Evolutionary conservation across 2,797 vertebrate species (phyloP), one percentile per base, ranked within the genome.

Genomic region (Emydoidea blandingii): DNA sequence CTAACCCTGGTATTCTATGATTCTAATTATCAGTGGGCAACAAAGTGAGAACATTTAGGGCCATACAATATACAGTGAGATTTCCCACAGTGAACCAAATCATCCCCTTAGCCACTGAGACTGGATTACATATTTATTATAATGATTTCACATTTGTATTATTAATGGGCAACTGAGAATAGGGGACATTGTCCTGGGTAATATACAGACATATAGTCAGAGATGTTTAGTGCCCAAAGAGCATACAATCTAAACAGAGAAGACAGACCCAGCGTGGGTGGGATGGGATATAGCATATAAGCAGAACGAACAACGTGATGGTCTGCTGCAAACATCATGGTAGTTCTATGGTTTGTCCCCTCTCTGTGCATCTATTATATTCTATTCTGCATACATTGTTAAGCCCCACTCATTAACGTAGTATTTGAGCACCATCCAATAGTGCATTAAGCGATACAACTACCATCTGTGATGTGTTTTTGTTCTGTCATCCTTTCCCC

Each of bases 301-400:
- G 27, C 3, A 56, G 25, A 16, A 41, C 2, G 6, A 74, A 74
- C 23, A 44, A 12, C 6, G 6, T 74, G 37, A 74, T 44, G 10
- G 23, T 41, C 37, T 74, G 23, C 41, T 74, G 72, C 41, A 74
- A 27, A 74, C 6, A 41, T 74, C 41, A 41, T 62, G 29, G 0
- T 0, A 7, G 2, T 47, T 79, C 2, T 91, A 7, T 86, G 2
- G 0, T 4, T 89, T 87, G 5, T 76, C 41, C 41, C 21, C 41
- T 44, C 37, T 74, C 72, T 21, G 34, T 68, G 34, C 34, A 5
- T 68, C 34, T n/a, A 21, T 68, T 68, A 4, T 68, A 68, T 8
- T 62, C 31, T 68, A 16, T 68, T 37, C 34, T 9, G 34, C 62
- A 68, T 68, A 37, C 10, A 4, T 37, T 68, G 15, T 74, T 44